phyloP scores from a whole-genome alignment of 2,888 invertebrate species.

The Vannuccia rotundouncinata region DNA sequence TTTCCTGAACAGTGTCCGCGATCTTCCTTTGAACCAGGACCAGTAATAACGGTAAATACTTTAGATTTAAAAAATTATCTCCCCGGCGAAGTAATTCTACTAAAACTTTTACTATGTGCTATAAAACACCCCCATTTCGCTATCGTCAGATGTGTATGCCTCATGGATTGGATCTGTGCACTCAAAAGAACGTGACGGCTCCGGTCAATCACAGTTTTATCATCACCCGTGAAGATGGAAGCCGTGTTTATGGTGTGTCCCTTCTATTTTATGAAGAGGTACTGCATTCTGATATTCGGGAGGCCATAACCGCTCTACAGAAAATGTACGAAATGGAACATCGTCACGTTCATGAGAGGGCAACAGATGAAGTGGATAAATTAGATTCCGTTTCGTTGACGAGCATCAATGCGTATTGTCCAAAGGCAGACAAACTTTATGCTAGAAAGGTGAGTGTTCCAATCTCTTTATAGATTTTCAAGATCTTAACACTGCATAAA shows the following conservation, averaged over 20 bases:
- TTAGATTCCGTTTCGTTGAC: neutral
- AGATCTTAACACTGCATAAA: too few species aligned
- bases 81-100: too few species aligned
- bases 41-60: too few species aligned
- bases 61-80: too few species aligned
- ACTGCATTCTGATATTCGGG: constrained; percentile 79
- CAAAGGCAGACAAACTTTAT: neutral
- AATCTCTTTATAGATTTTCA: too few species aligned
- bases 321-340: constrained; percentile 59
- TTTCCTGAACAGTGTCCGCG: constrained; percentile 28
- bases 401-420: neutral
- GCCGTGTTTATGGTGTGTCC: constrained; percentile 84
- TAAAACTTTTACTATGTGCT: too few species aligned
- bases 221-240: constrained; percentile 91
- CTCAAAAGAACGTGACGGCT: constrained; percentile 71
- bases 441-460: neutral
- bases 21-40: too few species aligned
- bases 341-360: too few species aligned
- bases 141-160: constrained; percentile 89
- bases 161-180: constrained; percentile 83
- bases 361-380: neutral
- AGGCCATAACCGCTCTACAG: constrained; percentile 89
- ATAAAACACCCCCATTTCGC: too few species aligned
- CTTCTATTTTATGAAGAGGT: constrained; percentile 94
- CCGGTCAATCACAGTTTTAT: constrained; percentile 91